Conservation (phyloP, 2,797 vertebrate species). For the Melanotaenia nigrans region DNA sequence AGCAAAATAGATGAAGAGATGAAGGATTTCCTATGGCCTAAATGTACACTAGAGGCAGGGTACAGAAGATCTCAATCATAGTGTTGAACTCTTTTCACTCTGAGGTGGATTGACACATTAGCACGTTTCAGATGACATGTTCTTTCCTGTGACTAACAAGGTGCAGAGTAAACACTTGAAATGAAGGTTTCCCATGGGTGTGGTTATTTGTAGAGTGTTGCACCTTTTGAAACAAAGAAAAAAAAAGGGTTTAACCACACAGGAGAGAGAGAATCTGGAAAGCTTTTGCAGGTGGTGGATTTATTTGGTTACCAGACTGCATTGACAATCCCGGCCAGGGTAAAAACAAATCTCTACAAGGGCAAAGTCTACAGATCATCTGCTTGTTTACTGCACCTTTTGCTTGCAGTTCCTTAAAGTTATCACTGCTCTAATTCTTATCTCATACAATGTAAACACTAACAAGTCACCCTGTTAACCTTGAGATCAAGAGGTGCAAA, state of each 20-base stretch:
- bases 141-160: conserved; percentile 24
- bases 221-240: background rate
- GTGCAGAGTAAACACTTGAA: conserved; percentile 37
- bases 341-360: conserved; percentile 8
- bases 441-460: conserved; percentile 26
- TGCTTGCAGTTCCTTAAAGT: conserved; percentile 18
- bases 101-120: background rate
- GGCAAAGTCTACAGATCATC: conserved; percentile 35
- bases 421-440: conserved; percentile 25
- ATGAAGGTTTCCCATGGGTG: conserved; percentile 29
- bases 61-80: background rate
- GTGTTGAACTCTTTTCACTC: no score
- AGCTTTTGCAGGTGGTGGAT: conserved; percentile 11
- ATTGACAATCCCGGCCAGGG: conserved; percentile 8
- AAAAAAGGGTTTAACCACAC: background rate
- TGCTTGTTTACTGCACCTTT: conserved; percentile 18
- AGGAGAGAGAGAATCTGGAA: conserved; percentile 1
- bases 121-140: background rate
- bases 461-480: background rate
- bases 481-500: conserved; percentile 29
- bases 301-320: conserved; percentile 14
- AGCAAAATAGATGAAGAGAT: conserved; percentile 9
- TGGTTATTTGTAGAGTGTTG: conserved; percentile 12
- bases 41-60: background rate
- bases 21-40: background rate